Conservation (phyloP, 2,113 vertebrate species). For the Euleptes europaea region DNA sequence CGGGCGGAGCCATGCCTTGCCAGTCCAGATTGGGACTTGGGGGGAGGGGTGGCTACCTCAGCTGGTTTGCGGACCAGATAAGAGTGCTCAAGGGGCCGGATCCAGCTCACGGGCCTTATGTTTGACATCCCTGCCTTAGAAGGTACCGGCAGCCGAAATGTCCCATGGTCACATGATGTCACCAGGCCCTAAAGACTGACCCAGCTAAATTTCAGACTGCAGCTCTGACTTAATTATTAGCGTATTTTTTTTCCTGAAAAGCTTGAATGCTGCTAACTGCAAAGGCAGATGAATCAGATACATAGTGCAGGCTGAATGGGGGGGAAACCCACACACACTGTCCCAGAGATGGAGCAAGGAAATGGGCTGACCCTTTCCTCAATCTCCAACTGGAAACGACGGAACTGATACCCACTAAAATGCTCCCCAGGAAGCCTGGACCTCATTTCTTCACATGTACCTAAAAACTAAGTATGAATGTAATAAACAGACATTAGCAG, state of each 20-base stretch:
- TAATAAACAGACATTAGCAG: neutral
- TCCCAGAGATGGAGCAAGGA: neutral
- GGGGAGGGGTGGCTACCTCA: too few species aligned
- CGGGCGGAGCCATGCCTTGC: too few species aligned
- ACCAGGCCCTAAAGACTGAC: neutral
- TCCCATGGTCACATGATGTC: too few species aligned
- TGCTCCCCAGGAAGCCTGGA: neutral
- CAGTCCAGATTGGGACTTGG: too few species aligned
- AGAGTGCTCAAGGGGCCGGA: too few species aligned
- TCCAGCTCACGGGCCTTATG: too few species aligned
- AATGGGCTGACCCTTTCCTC: neutral
- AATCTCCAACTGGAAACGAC: neutral
- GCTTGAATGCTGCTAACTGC: neutral
- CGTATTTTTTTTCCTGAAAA: neutral
- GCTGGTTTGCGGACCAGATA: too few species aligned
- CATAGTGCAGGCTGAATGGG: too few species aligned
- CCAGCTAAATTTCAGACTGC: neutral
- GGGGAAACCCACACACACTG: too few species aligned
- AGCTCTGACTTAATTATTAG: neutral
- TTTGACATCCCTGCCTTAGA: too few species aligned
- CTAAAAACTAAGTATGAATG: neutral
- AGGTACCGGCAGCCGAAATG: neutral
- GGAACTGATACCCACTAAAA: neutral
- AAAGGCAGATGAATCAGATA: neutral
- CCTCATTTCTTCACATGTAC: neutral